These are phyloP conservation scores for Parazoanthus darwini DNA, from an alignment of 92 coral and sea anemone genomes.

Conservation along the genomic window DNA sequence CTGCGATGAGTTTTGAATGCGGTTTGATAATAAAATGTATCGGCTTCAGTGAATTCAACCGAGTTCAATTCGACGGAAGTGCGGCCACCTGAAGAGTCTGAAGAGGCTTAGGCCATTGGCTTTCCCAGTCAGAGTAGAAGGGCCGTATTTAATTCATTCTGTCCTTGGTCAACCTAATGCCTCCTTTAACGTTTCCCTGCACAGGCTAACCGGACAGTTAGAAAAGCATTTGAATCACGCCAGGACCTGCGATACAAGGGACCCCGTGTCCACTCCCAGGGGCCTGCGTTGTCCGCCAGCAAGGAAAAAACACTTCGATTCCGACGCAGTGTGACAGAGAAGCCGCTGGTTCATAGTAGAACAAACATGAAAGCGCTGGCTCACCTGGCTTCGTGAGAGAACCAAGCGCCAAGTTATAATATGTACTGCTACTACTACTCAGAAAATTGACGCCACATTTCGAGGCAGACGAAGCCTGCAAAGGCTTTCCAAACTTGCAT, in stretches of 20 bases:
- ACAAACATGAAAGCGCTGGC: constrained; percentile 11
- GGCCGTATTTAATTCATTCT: no score
- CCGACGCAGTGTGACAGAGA: background rate
- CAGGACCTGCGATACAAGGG: constrained; percentile 82
- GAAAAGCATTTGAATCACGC: constrained; percentile 82
- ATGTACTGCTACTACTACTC: background rate
- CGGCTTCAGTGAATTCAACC: no score
- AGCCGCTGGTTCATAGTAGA: background rate
- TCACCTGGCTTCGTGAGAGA: constrained; percentile 1
- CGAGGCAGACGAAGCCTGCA: background rate
- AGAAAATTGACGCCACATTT: background rate
- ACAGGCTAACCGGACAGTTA: constrained; percentile 80
- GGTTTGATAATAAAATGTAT: no score
- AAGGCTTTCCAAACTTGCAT: background rate
- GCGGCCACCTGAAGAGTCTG: no score
- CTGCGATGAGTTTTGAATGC: no score
- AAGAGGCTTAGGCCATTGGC: no score
- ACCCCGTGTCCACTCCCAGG: constrained; percentile 67
- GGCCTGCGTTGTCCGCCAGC: background rate
- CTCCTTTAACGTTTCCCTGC: background rate
- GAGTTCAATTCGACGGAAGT: no score
- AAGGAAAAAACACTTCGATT: constrained; percentile 3
- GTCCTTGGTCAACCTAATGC: background rate
- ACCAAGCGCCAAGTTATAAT: background rate
- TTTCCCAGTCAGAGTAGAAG: no score